Base-by-base conservation (phyloP, 1,140 invertebrate species). In the Medauroidea extradentata region DNA sequence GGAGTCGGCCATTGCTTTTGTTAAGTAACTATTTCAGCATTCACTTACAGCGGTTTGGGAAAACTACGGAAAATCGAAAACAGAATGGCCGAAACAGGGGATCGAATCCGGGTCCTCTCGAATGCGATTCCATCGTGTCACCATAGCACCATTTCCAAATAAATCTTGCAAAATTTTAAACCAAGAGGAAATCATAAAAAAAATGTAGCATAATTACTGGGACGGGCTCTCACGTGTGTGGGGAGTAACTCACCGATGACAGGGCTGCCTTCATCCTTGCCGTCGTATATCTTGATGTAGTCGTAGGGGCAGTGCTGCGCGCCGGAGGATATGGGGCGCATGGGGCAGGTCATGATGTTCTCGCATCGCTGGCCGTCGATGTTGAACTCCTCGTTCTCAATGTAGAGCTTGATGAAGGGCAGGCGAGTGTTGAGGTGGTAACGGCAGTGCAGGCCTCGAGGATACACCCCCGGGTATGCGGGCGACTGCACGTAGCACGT, bases 321-420 rank as follows among this genome's bases (percentile, higher is more conserved):
- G 83, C 84, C 83, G 60, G 90, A 91, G 34, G 88, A 90, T 43
- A 94, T 91, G 1, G 91, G 90, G 60, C 91, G 80, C 85, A 95
- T 94, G 13, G 93, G 93, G 69, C 93, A 96, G 2, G 92, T 92
- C 86, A 96, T 93, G 60, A 94, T 91, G 72, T 94, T 94, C 72
- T 95, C 93, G 70, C 93, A 96, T 51, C 92, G 80, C 67, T 94
- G 91, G 0, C 93, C 93, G 67, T 95, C 93, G 56, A 96, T 91
- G 66, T 94, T 93, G 75, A 96, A 94, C 71, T 93, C 90, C 71
- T 94, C 91, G 68, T 94, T 93, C 71, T 94, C 91, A 63, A 93
- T 91, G 77, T 94, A 93, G 34, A 95, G 79, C 73, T 94, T 94
- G 64, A 94, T 94, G 75, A 90, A 94, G 2, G 91, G 90, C 65